Percentiles rank a stretch among this genome's conserved stretches.
Evolutionary conservation across 2,888 invertebrate species (phyloP).

Genomic region (Mechanitis messenoides): DNA sequence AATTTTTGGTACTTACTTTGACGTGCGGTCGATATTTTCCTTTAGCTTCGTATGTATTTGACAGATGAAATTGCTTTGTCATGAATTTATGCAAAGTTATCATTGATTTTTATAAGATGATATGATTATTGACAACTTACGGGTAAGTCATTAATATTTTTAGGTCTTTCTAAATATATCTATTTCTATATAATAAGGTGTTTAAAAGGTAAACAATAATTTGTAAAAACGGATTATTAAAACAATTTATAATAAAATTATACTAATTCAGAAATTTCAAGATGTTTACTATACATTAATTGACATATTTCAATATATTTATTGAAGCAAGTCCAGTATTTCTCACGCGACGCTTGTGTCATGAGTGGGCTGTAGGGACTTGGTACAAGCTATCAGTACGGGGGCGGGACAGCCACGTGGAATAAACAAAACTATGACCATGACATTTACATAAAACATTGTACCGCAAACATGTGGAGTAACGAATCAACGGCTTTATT

Average conservation of each 20-base stretch:
- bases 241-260: no score
- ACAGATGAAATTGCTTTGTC: constrained; percentile 19
- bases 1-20: constrained; percentile 54
- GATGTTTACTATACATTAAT: constrained; percentile 13
- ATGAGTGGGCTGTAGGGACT: constrained; percentile 27
- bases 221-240: no score
- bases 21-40: constrained; percentile 33
- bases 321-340: constrained; percentile 18
- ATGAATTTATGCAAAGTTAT: background rate
- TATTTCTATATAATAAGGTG: no score
- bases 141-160: background rate
- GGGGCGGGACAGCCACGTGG: constrained; percentile 26
- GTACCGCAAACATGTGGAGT: background rate
- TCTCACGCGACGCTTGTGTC: constrained; percentile 25
- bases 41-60: constrained; percentile 15
- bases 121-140: background rate
- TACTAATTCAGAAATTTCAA: background rate
- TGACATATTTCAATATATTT: constrained; percentile 13
- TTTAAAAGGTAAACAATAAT: no score
- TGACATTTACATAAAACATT: constrained; percentile 28
- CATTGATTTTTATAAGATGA: constrained; percentile 1
- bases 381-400: constrained; percentile 31
- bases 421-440: constrained; percentile 26
- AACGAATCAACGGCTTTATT: background rate
- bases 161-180: no score